Percentiles rank a stretch among this genome's conserved stretches.
Evolutionary conservation across 37 sponge, comb jelly and placozoan genomes (phyloP).

Genomic region (Ianthella basta): DNA sequence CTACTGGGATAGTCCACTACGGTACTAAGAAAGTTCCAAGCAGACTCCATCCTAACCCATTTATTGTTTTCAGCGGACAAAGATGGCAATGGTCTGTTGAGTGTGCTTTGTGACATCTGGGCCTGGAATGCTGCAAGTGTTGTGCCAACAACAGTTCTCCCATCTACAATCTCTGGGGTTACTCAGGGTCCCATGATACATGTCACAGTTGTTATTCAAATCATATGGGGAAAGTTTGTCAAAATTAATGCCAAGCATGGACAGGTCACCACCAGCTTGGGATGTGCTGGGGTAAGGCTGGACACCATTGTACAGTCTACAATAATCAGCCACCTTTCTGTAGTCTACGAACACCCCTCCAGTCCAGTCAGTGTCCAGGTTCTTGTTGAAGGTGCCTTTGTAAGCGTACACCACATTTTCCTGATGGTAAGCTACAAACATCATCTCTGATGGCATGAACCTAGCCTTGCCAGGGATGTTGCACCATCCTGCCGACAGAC

Average conservation of each 20-base stretch:
- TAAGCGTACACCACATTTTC: conserved; percentile 31
- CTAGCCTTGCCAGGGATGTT: conserved; percentile 36
- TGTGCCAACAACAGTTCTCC: too few relatives aligned
- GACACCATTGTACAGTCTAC: neutral
- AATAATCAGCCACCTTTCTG: conserved; percentile 12
- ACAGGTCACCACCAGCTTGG: neutral
- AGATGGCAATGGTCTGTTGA: conserved; percentile 40
- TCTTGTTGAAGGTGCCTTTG: conserved; percentile 33
- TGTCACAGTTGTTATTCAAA: too few relatives aligned
- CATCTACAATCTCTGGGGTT: too few relatives aligned
- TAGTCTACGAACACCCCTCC: conserved; percentile 15
- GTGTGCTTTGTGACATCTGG: too few relatives aligned
- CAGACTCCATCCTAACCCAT: too few relatives aligned
- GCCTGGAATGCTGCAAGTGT: too few relatives aligned
- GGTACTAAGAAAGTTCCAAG: too few relatives aligned
- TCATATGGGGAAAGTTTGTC: neutral
- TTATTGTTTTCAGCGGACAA: neutral
- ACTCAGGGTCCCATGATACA: too few relatives aligned
- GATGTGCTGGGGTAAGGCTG: too few relatives aligned
- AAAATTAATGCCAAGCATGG: neutral
- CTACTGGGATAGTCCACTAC: too few relatives aligned
- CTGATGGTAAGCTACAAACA: conserved; percentile 36
- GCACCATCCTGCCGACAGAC: conserved; percentile 29
- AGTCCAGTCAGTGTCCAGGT: conserved; percentile 38
- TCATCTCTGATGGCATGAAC: conserved; percentile 29